phyloP scores from a whole-genome alignment of 2,113 vertebrate species.

The Smithornis capensis region DNA sequence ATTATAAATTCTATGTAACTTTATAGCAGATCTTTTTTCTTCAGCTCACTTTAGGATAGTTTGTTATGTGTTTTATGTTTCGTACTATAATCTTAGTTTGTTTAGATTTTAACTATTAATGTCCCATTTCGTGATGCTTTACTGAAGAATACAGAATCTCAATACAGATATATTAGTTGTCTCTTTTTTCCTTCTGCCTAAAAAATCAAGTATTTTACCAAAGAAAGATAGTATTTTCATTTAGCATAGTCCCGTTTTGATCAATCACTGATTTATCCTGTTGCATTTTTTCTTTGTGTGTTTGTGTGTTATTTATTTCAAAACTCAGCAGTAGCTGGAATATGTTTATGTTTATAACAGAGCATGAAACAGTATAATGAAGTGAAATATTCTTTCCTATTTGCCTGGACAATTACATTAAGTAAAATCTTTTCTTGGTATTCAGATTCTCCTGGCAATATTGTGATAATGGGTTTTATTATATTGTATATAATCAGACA shows the following conservation, averaged over 20 bases:
- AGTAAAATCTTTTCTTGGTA: neutral
- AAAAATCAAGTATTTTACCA: neutral
- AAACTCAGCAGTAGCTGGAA: neutral
- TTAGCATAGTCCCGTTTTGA: neutral
- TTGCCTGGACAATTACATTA: neutral
- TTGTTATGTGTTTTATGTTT: neutral
- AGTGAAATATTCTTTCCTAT: neutral
- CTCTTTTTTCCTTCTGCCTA: neutral
- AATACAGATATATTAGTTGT: neutral
- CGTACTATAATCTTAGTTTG: neutral
- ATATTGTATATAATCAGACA: neutral
- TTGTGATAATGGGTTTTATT: neutral
- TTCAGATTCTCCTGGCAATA: neutral
- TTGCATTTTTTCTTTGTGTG: neutral
- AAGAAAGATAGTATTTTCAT: neutral
- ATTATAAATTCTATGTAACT: neutral
- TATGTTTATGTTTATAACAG: neutral
- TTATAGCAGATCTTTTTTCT: rapidly evolving
- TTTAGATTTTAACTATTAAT: neutral
- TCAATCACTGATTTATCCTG: neutral
- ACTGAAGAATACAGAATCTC: neutral
- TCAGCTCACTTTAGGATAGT: neutral
- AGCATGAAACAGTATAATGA: neutral
- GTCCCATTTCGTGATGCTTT: neutral
- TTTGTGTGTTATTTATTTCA: neutral